Evolutionary conservation across 2,113 vertebrate genomes (phyloP), one percentile per base, ranked within the genome.

Genomic region (Plotosus lineatus): DNA sequence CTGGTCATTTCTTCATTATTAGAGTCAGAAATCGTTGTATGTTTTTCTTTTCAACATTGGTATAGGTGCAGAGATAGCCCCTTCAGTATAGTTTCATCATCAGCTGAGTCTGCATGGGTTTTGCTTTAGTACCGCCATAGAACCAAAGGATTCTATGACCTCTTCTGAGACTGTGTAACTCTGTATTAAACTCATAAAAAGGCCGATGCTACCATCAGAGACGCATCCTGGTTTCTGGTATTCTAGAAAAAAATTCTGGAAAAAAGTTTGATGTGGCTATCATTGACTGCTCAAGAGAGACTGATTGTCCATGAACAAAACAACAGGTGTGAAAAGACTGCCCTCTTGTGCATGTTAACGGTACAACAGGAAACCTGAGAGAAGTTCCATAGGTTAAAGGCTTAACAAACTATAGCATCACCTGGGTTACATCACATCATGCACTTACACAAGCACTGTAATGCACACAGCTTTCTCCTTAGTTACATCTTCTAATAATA

Each of bases 161-260:
- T 85, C 60, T 50, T 76, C 51, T 79, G 66, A 80, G 69, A 79
- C 74, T 61, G 42, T 78, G 72, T 85, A 85, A 80, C 26, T 72
- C 11, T 82, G 61, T 51, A 58, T 76, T 66, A 80, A 77, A 42
- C 73, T 65, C 23, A 74, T 42, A 53, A 36, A 36, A 23, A 38
- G 44, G 48, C 74, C 33, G 69, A 46, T 77, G 55, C 75, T 33
- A 75, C 75, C 79, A 76, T 65, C 26, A 75, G 75, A 78, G 46
- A 75, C 31, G 10, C 60, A 77, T 28, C 50, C 72, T 80, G 7
- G 5, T 26, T 83, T 58, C 36, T 33, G 77, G 28, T 65, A 33
- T 44, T 77, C 36, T 26, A 38, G 46, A 36, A 63, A 48, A 0
- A 44, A 33, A 2, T 51, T 3, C 14, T 17, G 50, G 15, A 15